phyloP scores from a whole-genome alignment of 2,888 invertebrate genomes.

The Parnassius smintheus region DNA sequence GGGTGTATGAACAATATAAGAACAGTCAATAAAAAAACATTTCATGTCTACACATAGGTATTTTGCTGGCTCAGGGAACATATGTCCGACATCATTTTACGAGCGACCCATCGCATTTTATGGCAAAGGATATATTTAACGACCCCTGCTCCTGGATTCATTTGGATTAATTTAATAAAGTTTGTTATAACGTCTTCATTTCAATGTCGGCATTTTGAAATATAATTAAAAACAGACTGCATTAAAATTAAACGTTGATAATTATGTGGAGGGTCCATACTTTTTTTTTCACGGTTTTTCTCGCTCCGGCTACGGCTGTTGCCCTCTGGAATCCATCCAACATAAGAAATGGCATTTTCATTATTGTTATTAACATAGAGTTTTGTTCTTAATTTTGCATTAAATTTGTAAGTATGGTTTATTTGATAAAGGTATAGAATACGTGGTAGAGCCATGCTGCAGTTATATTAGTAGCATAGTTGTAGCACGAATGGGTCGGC shows the following conservation, averaged over 20 bases:
- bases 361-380: too few relatives aligned
- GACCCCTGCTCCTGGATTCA: slow-evolving; percentile 48
- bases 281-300: neutral
- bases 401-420: too few relatives aligned
- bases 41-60: too few relatives aligned
- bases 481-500: too few relatives aligned
- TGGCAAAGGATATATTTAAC: slow-evolving; percentile 54
- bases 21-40: too few relatives aligned
- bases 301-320: slow-evolving; percentile 1
- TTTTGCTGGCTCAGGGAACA: slow-evolving; percentile 23
- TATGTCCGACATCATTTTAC: slow-evolving; percentile 48
- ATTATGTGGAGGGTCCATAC: neutral
- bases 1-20: too few relatives aligned
- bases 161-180: slow-evolving; percentile 70
- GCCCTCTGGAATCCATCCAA: too few relatives aligned
- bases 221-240: slow-evolving; percentile 21
- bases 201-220: slow-evolving; percentile 24
- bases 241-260: slow-evolving; percentile 17
- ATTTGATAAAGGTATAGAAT: too few relatives aligned
- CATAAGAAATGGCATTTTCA: too few relatives aligned
- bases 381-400: too few relatives aligned
- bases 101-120: slow-evolving; percentile 55
- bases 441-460: too few relatives aligned
- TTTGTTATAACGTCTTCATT: slow-evolving; percentile 19
- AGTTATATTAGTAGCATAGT: too few relatives aligned